These are phyloP conservation scores for Eupeodes luniger DNA, from an alignment of 2,888 invertebrate species.

Conservation along the genomic window DNA sequence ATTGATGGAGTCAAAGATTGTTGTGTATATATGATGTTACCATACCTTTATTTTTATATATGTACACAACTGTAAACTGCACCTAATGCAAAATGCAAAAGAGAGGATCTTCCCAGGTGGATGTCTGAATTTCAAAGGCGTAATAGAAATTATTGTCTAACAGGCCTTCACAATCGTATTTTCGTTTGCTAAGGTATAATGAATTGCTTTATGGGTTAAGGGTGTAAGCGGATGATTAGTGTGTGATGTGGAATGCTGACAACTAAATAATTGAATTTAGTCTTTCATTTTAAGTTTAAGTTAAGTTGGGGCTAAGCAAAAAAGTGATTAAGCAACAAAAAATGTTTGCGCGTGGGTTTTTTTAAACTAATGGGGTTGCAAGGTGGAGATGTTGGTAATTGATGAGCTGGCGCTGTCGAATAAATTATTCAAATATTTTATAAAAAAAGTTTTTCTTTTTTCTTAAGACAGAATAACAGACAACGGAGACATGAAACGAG, in stretches of 20 bases:
- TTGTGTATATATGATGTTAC: background rate
- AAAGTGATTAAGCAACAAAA: constrained; percentile 12
- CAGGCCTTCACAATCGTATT: constrained; percentile 5
- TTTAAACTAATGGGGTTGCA: constrained; percentile 28
- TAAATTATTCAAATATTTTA: constrained; percentile 14
- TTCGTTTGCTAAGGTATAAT: background rate
- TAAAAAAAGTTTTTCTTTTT: background rate
- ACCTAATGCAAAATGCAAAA: background rate
- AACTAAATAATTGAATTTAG: constrained; percentile 68
- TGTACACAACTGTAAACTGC: no score
- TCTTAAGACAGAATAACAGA: background rate
- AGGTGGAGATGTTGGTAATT: constrained; percentile 16
- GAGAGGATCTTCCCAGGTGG: background rate
- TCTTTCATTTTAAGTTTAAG: constrained; percentile 19
- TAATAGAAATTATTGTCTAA: constrained; percentile 19
- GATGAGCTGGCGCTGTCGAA: constrained; percentile 21
- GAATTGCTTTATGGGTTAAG: constrained; percentile 42
- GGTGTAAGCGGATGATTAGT: constrained; percentile 42
- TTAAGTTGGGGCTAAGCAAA: constrained; percentile 38
- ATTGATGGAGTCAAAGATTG: constrained; percentile 53
- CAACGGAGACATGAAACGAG: background rate
- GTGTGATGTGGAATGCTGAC: constrained; percentile 64
- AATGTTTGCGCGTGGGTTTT: constrained; percentile 42
- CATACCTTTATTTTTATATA: background rate
- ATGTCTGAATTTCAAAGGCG: background rate